Conservation (phyloP, 2,113 vertebrate species). For the Spea multiplicata region DNA sequence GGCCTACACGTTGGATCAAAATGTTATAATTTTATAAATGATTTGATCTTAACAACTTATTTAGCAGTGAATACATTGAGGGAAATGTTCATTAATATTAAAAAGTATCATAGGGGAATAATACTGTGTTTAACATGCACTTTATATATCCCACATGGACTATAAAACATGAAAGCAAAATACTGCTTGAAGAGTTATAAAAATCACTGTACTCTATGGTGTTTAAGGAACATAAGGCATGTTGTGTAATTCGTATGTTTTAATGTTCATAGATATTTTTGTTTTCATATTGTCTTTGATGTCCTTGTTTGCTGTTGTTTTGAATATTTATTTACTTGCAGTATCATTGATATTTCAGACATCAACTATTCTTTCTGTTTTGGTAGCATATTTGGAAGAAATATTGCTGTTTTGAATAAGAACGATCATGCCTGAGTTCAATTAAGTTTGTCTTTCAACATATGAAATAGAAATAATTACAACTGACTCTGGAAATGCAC, state of each 20-base stretch:
- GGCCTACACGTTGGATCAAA: no score
- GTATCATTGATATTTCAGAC: slow-evolving; percentile 9
- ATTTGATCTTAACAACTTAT: background rate
- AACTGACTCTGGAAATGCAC: no score
- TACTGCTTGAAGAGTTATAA: background rate
- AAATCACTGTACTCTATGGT: background rate
- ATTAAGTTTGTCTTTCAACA: no score
- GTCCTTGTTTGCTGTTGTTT: slow-evolving; percentile 2
- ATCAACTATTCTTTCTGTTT: slow-evolving; percentile 7
- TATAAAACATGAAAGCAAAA: slow-evolving; percentile 2
- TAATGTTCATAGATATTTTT: background rate
- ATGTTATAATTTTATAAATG: background rate
- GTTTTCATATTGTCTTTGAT: background rate
- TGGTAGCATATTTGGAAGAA: no score
- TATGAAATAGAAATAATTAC: no score
- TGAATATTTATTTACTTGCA: slow-evolving; percentile 5
- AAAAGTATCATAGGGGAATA: background rate
- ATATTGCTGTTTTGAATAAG: slow-evolving; percentile 25
- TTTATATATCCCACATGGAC: slow-evolving; percentile 2
- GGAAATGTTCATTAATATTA: background rate
- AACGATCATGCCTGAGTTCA: background rate
- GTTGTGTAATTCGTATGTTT: background rate
- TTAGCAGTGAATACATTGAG: background rate
- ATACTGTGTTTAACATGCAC: slow-evolving; percentile 1
- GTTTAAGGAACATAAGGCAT: background rate